Conservation (phyloP, 2,888 invertebrate genomes). For the Drosophila paracracens region DNA sequence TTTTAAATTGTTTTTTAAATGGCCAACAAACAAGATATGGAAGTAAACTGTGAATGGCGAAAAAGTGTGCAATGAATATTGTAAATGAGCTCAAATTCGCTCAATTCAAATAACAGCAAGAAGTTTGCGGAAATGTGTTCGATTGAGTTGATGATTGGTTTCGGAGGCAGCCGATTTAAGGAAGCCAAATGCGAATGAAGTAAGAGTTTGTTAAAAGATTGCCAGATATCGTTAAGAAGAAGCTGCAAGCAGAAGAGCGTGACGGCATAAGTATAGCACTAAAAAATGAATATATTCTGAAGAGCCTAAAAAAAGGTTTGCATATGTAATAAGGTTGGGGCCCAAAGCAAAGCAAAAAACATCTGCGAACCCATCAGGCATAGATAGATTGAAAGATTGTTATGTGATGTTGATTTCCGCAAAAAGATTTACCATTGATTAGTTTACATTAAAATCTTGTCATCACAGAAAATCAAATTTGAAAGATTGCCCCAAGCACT, state of each 20-base stretch:
- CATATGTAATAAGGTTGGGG: constrained; percentile 5
- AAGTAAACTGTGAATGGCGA: constrained; percentile 20
- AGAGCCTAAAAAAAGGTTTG: constrained; percentile 4
- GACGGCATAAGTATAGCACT: neutral
- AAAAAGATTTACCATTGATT: constrained; percentile 6
- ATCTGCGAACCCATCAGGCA: neutral
- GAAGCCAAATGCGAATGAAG: constrained; percentile 1
- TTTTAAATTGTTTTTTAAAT: constrained; percentile 67
- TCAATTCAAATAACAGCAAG: constrained; percentile 16
- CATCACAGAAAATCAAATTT: constrained; percentile 2
- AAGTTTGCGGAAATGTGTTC: constrained; percentile 30
- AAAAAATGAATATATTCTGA: neutral
- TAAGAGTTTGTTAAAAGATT: constrained; percentile 13
- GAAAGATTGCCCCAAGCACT: neutral
- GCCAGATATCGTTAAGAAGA: neutral
- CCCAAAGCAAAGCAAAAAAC: neutral
- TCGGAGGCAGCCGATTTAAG: neutral
- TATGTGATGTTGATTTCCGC: constrained; percentile 8
- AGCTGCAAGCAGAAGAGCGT: neutral
- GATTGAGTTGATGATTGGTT: constrained; percentile 34
- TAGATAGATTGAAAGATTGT: constrained; percentile 9
- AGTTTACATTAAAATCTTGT: neutral
- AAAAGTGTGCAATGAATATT: constrained; percentile 1
- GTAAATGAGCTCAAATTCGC: neutral
- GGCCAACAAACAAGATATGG: constrained; percentile 40